phyloP scores from a whole-genome alignment of 2,113 vertebrate species.

The Mesocricetus auratus region DNA sequence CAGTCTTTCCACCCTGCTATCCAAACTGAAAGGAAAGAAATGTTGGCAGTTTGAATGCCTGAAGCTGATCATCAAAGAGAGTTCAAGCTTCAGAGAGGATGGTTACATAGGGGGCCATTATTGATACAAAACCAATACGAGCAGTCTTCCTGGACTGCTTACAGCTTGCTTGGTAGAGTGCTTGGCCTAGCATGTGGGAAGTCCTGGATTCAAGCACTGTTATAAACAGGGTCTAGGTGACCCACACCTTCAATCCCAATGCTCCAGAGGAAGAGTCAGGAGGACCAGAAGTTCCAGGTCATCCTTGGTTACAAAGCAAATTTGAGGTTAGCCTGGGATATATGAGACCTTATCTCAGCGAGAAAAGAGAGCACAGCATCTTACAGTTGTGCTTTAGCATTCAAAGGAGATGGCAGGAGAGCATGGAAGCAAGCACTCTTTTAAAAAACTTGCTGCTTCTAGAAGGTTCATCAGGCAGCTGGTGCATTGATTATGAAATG shows the following conservation, averaged over 20 bases:
- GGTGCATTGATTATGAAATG: neutral
- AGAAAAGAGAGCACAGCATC: neutral
- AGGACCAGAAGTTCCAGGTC: neutral
- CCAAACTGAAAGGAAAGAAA: constrained; percentile 37
- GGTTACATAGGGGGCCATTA: fast-evolving
- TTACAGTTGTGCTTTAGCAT: neutral
- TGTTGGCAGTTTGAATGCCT: neutral
- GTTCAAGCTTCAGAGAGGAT: neutral
- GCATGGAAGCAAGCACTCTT: neutral
- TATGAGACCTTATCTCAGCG: neutral
- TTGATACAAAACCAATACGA: neutral
- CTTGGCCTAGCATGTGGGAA: neutral
- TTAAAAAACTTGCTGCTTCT: constrained; percentile 17
- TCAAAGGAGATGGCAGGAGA: neutral
- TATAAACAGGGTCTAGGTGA: neutral
- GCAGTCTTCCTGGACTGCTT: neutral
- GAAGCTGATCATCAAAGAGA: constrained; percentile 17
- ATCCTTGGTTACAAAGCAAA: neutral
- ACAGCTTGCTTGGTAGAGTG: neutral
- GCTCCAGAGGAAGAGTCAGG: neutral
- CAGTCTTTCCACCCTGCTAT: neutral
- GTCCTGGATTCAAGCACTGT: neutral
- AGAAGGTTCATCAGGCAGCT: neutral
- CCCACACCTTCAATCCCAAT: neutral
- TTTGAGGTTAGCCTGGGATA: neutral